phyloP scores from a whole-genome alignment of 2,113 vertebrate species.

The Pristiophorus japonicus region DNA sequence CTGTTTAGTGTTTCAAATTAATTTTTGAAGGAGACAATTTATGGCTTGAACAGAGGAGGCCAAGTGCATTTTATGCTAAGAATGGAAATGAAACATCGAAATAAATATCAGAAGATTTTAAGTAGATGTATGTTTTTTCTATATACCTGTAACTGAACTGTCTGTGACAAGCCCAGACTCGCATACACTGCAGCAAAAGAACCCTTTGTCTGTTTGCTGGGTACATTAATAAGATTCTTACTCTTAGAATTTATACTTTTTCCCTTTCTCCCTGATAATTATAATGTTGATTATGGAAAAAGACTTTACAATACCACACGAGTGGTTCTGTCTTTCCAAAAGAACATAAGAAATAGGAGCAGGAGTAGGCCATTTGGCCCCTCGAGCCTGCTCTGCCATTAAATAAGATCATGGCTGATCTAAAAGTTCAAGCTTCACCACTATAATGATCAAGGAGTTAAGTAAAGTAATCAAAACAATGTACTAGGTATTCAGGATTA shows the following conservation, averaged over 20 bases:
- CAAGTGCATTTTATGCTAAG: not conserved
- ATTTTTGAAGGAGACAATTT: constrained; percentile 41
- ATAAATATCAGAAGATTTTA: constrained; percentile 21
- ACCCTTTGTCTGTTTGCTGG: not conserved
- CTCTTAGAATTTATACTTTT: not conserved
- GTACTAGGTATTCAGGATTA: not conserved
- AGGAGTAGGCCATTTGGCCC: too few species aligned
- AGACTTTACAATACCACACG: not conserved
- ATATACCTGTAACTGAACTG: not conserved
- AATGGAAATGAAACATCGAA: not conserved
- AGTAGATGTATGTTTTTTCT: not conserved
- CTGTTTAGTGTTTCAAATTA: constrained; percentile 46
- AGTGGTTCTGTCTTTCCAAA: not conserved
- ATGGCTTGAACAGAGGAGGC: constrained; percentile 40
- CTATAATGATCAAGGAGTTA: not conserved
- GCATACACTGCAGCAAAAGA: not conserved
- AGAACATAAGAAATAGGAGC: too few species aligned
- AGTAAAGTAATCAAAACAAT: not conserved
- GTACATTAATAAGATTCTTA: not conserved
- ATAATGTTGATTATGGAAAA: not conserved
- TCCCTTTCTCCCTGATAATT: not conserved
- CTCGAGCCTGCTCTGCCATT: too few species aligned
- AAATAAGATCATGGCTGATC: too few species aligned
- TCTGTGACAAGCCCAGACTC: not conserved
- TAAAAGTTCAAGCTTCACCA: not conserved